Evolutionary conservation across 2,113 vertebrate genomes (phyloP).

Genomic region (Rhineura floridana): DNA sequence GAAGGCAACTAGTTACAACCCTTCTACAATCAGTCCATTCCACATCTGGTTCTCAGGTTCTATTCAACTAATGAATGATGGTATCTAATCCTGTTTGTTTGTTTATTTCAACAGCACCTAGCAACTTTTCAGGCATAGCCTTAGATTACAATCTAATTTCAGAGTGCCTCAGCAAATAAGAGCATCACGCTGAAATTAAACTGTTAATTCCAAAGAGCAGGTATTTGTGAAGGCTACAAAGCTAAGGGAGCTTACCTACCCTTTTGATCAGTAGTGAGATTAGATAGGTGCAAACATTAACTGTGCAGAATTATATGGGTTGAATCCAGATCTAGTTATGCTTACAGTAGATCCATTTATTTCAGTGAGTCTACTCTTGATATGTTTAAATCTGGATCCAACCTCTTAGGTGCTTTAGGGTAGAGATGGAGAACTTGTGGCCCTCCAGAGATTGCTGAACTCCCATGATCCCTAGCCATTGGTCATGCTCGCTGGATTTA

Average conservation of each 20-base stretch:
- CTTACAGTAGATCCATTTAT: not conserved
- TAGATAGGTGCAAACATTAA: not conserved
- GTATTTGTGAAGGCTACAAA: too few relatives aligned
- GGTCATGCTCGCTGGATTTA: not conserved
- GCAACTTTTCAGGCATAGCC: conserved; percentile 8
- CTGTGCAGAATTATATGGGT: not conserved
- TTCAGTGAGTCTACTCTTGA: too few relatives aligned
- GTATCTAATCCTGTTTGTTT: not conserved
- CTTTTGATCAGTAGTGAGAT: not conserved
- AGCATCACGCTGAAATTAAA: not conserved
- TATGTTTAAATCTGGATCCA: not conserved
- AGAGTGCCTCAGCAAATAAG: conserved; percentile 7
- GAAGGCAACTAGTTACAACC: not conserved
- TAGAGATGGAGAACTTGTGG: not conserved
- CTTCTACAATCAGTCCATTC: not conserved
- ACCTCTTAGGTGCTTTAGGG: not conserved
- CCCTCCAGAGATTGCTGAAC: too few relatives aligned
- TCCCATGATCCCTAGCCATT: not conserved
- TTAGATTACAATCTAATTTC: not conserved
- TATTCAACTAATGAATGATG: not conserved
- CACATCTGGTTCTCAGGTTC: not conserved
- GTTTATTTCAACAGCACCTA: not conserved
- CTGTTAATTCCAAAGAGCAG: not conserved
- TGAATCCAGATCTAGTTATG: not conserved
- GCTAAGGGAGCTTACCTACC: not conserved